Evolutionary conservation across 2,797 vertebrate species (phyloP).

Genomic region (Mormyrus hasselquistii): DNA sequence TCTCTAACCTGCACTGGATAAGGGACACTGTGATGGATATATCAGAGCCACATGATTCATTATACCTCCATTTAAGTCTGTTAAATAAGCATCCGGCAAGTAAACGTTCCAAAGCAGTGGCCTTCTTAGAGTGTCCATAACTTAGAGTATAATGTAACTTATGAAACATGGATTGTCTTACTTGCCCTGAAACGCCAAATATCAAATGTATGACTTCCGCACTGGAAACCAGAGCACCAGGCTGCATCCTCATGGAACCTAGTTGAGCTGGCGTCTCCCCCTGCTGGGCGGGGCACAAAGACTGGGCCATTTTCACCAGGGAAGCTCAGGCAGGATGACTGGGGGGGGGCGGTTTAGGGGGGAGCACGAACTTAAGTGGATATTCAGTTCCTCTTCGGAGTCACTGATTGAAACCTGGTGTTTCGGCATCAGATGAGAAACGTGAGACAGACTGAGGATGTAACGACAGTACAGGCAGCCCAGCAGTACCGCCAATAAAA

Average conservation of each 20-base stretch:
- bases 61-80: not conserved
- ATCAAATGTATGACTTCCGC: slow-evolving; percentile 4
- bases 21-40: not conserved
- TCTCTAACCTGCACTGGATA: not conserved
- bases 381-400: not conserved
- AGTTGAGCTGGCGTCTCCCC: not conserved
- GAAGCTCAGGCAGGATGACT: not conserved
- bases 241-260: not conserved
- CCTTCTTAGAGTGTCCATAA: not conserved
- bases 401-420: not conserved
- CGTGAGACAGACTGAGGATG: not conserved
- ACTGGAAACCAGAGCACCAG: not conserved
- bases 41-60: not conserved
- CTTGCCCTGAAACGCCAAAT: not conserved
- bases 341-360: not conserved
- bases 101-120: not conserved
- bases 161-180: not conserved
- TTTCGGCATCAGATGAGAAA: not conserved
- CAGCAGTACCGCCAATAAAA: not conserved
- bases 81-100: not conserved
- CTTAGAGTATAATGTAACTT: not conserved
- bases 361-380: not conserved
- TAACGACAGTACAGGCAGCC: not conserved
- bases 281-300: not conserved
- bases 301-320: not conserved